Evolutionary conservation across 2,797 vertebrate genomes (phyloP).

Genomic region (Crax fasciolata): DNA sequence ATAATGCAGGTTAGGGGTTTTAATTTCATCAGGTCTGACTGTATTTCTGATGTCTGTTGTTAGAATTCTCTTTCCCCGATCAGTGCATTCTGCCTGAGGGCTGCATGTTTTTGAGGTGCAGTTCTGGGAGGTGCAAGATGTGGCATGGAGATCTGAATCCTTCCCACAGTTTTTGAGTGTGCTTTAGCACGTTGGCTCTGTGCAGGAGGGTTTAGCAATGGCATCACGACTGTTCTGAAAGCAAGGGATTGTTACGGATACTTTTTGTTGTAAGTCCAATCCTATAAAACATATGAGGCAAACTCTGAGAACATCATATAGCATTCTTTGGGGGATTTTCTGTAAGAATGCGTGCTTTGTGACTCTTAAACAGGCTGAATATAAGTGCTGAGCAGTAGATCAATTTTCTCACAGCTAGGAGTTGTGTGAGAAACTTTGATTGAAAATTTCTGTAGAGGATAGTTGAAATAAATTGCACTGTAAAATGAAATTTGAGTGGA

Average conservation of each 20-base stretch:
- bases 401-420: neutral
- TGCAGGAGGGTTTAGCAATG: neutral
- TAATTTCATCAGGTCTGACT: neutral
- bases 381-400: neutral
- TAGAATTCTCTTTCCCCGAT: neutral
- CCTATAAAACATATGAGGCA: neutral
- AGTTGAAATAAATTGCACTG: neutral
- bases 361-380: neutral
- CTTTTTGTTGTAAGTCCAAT: neutral
- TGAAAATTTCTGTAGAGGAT: neutral
- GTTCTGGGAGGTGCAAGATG: neutral
- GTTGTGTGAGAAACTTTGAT: neutral
- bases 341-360: neutral
- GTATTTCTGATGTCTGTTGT: neutral
- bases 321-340: neutral
- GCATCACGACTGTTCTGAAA: neutral
- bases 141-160: rapidly evolving
- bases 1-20: neutral
- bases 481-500: neutral
- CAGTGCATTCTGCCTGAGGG: neutral
- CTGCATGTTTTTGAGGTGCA: neutral
- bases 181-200: rapidly evolving
- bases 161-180: neutral
- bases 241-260: neutral
- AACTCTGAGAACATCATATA: neutral